Evolutionary conservation across 1,140 invertebrate genomes (phyloP).

Genomic region (Ruditapes philippinarum): DNA sequence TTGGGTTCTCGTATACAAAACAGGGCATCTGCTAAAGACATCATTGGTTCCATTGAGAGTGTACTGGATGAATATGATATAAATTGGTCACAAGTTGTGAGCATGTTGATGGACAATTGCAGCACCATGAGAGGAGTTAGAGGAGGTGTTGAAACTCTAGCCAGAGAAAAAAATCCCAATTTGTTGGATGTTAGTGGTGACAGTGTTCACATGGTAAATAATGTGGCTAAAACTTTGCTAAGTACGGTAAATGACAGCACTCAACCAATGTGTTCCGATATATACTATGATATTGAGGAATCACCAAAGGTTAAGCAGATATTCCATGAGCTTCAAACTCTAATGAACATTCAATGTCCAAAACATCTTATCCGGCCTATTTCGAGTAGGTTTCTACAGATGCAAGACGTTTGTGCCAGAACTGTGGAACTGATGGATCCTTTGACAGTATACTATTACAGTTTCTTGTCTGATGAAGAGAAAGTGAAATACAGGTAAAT

Average conservation of each 20-base stretch:
- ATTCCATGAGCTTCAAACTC: not conserved
- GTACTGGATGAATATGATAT: constrained; percentile 39
- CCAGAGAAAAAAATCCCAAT: constrained; percentile 43
- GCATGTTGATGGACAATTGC: constrained; percentile 55
- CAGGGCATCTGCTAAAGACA: constrained; percentile 23
- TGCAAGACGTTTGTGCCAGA: not conserved
- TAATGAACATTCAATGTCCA: not conserved
- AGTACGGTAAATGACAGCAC: not conserved
- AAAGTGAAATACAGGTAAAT: too few relatives aligned
- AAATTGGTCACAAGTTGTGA: constrained; percentile 43
- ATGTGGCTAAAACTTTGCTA: constrained; percentile 35
- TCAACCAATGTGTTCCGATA: not conserved
- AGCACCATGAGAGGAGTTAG: constrained; percentile 50
- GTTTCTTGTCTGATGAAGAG: too few relatives aligned
- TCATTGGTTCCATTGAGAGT: constrained; percentile 10
- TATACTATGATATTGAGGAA: constrained; percentile 15
- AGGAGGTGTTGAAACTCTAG: constrained; percentile 32
- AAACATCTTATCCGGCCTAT: constrained; percentile 13
- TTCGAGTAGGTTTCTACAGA: constrained; percentile 7
- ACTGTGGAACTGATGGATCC: not conserved
- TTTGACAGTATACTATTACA: too few relatives aligned
- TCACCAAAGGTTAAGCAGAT: constrained; percentile 7
- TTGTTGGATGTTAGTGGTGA: constrained; percentile 62
- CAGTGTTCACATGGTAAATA: constrained; percentile 56
- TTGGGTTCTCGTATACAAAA: constrained; percentile 49